Evolutionary conservation across 1,140 invertebrate genomes (phyloP).

Genomic region (Drosophila paulistorum): DNA sequence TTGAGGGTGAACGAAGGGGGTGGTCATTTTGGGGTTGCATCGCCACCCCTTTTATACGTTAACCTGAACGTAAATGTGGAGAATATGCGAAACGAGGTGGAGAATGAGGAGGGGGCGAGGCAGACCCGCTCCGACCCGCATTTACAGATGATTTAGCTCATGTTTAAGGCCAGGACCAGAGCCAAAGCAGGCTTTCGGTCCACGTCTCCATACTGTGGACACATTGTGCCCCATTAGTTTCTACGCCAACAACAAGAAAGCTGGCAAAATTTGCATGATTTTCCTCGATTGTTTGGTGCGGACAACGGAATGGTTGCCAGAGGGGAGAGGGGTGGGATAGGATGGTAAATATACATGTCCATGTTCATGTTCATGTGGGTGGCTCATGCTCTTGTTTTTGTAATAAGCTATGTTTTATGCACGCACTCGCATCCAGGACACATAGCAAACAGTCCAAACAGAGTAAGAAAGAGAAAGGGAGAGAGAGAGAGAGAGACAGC

Average conservation of each 20-base stretch:
- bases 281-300: slow-evolving; percentile 35
- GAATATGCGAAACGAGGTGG: slow-evolving; percentile 13
- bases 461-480: too few relatives aligned
- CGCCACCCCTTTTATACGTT: background rate
- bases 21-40: background rate
- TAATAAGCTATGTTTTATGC: slow-evolving; percentile 78
- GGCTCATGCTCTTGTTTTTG: slow-evolving; percentile 42
- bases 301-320: background rate
- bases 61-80: slow-evolving; percentile 26
- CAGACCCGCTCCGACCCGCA: slow-evolving; percentile 58
- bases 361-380: slow-evolving; percentile 15
- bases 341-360: background rate
- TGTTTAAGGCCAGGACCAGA: slow-evolving; percentile 66
- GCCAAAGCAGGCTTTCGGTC: background rate
- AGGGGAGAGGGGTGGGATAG: too few relatives aligned
- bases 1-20: background rate
- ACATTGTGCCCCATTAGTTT: slow-evolving; percentile 81
- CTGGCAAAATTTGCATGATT: slow-evolving; percentile 70
- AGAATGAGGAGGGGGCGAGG: slow-evolving; percentile 27
- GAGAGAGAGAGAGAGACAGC: background rate
- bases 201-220: slow-evolving; percentile 52
- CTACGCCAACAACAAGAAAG: slow-evolving; percentile 55
- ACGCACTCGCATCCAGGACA: slow-evolving; percentile 58
- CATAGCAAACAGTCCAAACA: background rate
- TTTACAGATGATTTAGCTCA: slow-evolving; percentile 81